Evolutionary conservation across 1,140 invertebrate species (phyloP).

Genomic region (Rhopalosiphum maidis): DNA sequence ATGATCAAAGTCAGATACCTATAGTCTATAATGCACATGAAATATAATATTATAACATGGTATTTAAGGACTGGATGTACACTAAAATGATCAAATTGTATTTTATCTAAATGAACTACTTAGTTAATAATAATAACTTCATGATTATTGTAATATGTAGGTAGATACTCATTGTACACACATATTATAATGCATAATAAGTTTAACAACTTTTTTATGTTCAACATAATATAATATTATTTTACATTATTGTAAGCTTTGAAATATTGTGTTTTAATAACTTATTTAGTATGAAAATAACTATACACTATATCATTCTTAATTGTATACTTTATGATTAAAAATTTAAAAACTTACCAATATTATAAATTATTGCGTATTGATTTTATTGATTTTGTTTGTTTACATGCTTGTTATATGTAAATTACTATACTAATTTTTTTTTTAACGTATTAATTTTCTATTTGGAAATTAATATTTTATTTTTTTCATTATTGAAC

Average conservation of each 20-base stretch:
- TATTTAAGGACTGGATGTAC: not conserved
- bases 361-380: constrained; percentile 1
- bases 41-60: not conserved
- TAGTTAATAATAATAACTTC: not conserved
- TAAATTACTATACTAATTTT: not conserved
- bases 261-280: constrained; percentile 4
- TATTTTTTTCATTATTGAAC: too few relatives aligned
- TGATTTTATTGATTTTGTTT: not conserved
- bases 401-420: not conserved
- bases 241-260: not conserved
- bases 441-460: not conserved
- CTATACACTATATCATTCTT: constrained; percentile 19
- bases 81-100: constrained; percentile 5
- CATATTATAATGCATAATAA: not conserved
- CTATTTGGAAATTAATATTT: too few relatives aligned
- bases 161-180: not conserved
- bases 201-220: not conserved
- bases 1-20: not conserved
- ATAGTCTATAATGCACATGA: not conserved
- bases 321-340: not conserved
- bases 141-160: not conserved
- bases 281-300: not conserved
- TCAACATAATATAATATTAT: not conserved
- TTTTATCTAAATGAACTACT: constrained; percentile 30
- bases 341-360: not conserved